Conservation (phyloP, 1,140 invertebrate species). For the Zaprionus ghesquierei region DNA sequence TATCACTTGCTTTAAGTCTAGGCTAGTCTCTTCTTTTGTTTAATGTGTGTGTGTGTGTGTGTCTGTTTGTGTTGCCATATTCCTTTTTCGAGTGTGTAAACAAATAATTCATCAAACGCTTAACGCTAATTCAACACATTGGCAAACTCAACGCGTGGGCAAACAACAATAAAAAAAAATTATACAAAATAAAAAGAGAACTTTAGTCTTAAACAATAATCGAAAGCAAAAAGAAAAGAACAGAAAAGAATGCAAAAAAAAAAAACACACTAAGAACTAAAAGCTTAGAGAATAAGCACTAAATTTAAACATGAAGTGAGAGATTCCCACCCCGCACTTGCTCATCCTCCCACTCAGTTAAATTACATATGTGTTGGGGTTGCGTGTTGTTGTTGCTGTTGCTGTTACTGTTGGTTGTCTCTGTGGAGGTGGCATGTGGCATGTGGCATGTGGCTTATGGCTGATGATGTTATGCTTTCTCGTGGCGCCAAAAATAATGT, state of each 20-base stretch:
- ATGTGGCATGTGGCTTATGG: constrained; percentile 38
- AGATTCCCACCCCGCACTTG: constrained; percentile 26
- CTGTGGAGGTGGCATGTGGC: constrained; percentile 28
- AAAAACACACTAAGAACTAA: constrained; percentile 52
- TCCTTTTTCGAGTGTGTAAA: constrained; percentile 45
- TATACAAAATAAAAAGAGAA: constrained; percentile 56
- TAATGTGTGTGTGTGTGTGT: background rate
- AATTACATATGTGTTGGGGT: constrained; percentile 35
- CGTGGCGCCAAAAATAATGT: constrained; percentile 31
- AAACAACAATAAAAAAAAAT: constrained; percentile 59
- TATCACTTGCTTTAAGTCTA: constrained; percentile 69
- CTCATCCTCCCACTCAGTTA: constrained; percentile 2
- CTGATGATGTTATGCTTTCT: constrained; percentile 48
- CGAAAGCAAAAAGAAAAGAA: constrained; percentile 35
- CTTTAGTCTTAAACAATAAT: background rate
- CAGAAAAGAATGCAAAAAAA: constrained; percentile 34
- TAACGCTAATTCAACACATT: constrained; percentile 47
- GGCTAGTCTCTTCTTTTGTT: constrained; percentile 57
- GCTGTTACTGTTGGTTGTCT: too few species aligned
- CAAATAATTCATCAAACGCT: constrained; percentile 48
- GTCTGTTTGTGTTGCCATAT: constrained; percentile 22
- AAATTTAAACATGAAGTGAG: constrained; percentile 45
- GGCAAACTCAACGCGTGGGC: constrained; percentile 51
- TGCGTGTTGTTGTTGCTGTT: constrained; percentile 1
- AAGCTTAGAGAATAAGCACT: constrained; percentile 41